Base-by-base conservation (phyloP, 2,888 invertebrate species). In the Lycaena phlaeas region DNA sequence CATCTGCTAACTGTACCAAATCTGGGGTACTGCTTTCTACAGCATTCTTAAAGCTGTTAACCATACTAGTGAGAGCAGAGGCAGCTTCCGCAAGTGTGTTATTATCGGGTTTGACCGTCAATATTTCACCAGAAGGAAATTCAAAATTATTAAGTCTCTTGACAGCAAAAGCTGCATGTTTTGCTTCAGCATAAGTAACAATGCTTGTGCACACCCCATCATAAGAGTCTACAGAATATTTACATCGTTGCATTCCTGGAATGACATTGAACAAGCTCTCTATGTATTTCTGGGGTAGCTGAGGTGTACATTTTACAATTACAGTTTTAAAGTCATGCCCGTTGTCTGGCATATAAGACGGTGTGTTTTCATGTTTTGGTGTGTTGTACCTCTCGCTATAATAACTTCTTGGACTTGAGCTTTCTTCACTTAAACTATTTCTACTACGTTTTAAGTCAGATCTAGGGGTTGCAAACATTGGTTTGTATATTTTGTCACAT, bases 71-170 rank as follows among this genome's bases (percentile, higher is more conserved):
- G 11, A 84, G 59, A 44, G 71, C 74, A 52, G 58, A 68, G 15
- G 77, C 81, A 40, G 72, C 82, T 50, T 68, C 66, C 40, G 58
- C 64, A 22, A 82, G 51, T 30, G 70, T 65, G 49, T 82, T 84
- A 11, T 68, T 66, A 51, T 91, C 89, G 10, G 90, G 89, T 63
- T 89, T 90, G 0, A 94, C 91, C 46, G 92, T 90, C 55, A 96
- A 79, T 38, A 93, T 86, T 62, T 93, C 92, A 25, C 96, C 96
- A 12, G 94, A 92, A 0, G 97, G 97, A 77, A 96, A 97, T 71
- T 97, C 96, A 69, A 95, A 93, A 4, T 94, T 93, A 66, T 97
- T 92, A 40, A 97, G 84, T 69, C 93, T 94, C 55, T 96, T 94
- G 53, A 91, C 87, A 29, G 92, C 94, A 76, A 92, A 91, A 0